phyloP scores from a whole-genome alignment of 2,888 invertebrate species.

The Stenodera caucasica region DNA sequence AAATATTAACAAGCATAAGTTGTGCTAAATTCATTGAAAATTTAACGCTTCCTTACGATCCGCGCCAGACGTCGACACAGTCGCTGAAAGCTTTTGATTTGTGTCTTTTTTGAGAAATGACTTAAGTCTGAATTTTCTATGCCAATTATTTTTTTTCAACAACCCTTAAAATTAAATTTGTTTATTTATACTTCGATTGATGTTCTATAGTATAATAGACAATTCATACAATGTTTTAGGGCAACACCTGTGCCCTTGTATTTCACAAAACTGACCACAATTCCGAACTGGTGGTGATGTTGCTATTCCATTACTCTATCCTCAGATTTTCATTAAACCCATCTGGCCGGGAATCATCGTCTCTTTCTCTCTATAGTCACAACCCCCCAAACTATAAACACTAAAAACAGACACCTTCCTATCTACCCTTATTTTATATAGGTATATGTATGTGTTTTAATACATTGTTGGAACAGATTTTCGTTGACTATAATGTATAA shows the following conservation, averaged over 20 bases:
- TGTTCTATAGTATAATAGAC: neutral
- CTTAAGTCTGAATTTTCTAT: neutral
- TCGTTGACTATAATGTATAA: neutral
- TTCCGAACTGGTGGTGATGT: conserved; percentile 24
- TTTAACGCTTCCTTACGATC: conserved; percentile 16
- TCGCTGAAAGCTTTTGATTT: conserved; percentile 20
- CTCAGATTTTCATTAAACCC: conserved; percentile 46
- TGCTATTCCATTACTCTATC: conserved; percentile 36
- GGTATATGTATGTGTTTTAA: neutral
- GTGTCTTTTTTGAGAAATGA: conserved; percentile 8
- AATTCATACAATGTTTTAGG: conserved; percentile 19
- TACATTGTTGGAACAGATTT: neutral
- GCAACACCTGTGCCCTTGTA: conserved; percentile 24
- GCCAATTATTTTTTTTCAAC: neutral
- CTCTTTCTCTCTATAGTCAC: neutral
- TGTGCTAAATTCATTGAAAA: conserved; percentile 17
- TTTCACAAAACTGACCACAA: conserved; percentile 33
- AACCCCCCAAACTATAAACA: neutral
- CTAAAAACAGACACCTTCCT: neutral
- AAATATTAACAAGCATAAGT: conserved; percentile 14
- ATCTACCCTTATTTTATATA: neutral
- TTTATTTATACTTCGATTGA: neutral
- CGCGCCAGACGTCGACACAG: conserved; percentile 11
- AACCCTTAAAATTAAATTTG: too few species aligned
- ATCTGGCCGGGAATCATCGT: conserved; percentile 27